Base-by-base conservation (phyloP, 2,888 invertebrate species). In the Himalopsyche kuldschensis region DNA sequence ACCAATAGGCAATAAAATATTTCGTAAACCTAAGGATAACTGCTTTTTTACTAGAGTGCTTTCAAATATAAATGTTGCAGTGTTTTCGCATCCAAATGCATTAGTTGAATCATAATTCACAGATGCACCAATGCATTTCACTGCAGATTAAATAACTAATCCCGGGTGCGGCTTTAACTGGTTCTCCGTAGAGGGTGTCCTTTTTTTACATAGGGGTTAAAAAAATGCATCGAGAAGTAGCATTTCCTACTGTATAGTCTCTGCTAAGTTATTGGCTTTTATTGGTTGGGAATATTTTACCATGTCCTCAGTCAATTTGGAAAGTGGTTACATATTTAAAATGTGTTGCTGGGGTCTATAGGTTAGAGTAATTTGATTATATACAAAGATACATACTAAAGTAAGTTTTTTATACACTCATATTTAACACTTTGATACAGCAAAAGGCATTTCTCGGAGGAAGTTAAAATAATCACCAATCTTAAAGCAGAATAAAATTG, bases 91-190 rank as follows among this genome's bases (percentile, higher is more conserved):
- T 91, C 90, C 89, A 88, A 89, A 87, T 89, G 91, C 89, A 91
- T 91, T 91, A 91, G 90, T 90, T 90, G 89, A 88, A 89, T 89
- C 90, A 89, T 91, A 90, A 91, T 91, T 91, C 91, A 91, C 89
- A 87, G 88, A 78, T 82, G 86, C 84, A 88, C 88, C 84, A 88
- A 89, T 88, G 89, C 89, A 88, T 89, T 88, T 88, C 89, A 88
- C 89, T 88, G 89, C 89, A 89, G 90, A 91, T 91, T 91, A 91
- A 91, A 90, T 90, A 91, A 91, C 91, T 91, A 91, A 90, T 91
- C 89, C 88, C 87, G 85, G 84, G 86, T 87, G 85, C 87, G 63
- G 78, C 69, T 69, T 27, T 30, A 69, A 69, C 69, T 69, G 69
- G 69, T 69, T 10, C 69, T 69, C 69, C 30, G 69, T 69, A 27